Percentiles rank a stretch among this genome's conserved stretches.
phyloP scores from a whole-genome alignment of 2,113 vertebrate species.

The Chaetodon trifascialis region DNA sequence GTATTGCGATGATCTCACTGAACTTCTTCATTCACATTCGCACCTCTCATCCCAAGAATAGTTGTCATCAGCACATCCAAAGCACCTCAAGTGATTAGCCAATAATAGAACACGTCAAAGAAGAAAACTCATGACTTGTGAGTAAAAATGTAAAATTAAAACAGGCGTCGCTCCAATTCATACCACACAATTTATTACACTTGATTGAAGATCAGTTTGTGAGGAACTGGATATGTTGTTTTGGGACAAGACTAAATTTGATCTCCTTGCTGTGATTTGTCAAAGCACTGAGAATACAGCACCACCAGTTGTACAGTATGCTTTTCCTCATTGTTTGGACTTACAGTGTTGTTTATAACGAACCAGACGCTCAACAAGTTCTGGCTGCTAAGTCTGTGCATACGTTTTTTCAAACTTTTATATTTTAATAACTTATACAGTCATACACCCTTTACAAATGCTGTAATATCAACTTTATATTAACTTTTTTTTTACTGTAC shows the following conservation, averaged over 20 bases:
- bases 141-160: conserved; percentile 26
- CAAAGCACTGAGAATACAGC: background rate
- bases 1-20: conserved; percentile 29
- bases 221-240: background rate
- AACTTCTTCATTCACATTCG: conserved; percentile 26
- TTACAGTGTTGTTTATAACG: background rate
- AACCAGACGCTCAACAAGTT: background rate
- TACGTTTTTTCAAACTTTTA: background rate
- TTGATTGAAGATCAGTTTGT: background rate
- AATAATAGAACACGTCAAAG: conserved; percentile 36
- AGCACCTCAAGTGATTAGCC: conserved; percentile 15
- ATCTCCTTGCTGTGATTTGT: background rate
- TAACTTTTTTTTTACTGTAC: background rate
- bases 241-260: background rate
- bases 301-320: background rate
- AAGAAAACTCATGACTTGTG: background rate
- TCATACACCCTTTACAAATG: background rate
- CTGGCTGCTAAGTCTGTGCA: background rate
- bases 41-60: conserved; percentile 33
- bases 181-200: background rate
- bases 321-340: background rate
- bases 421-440: background rate
- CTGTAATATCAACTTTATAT: background rate
- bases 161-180: background rate
- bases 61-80: conserved; percentile 36